Evolutionary conservation across 2,797 vertebrate species (phyloP).

Genomic region (Brachyrhaphis roseni): DNA sequence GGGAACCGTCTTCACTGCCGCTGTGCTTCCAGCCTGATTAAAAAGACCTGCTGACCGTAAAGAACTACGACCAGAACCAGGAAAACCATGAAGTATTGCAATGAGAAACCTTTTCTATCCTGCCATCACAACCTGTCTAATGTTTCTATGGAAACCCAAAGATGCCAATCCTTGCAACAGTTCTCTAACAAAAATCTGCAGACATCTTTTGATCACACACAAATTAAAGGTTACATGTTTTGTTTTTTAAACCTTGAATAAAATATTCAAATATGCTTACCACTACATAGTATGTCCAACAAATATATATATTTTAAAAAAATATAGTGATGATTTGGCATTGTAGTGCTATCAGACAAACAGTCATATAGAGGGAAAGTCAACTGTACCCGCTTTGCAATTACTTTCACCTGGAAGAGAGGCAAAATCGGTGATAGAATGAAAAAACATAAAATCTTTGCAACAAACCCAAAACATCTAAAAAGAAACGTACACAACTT

Average conservation of each 20-base stretch:
- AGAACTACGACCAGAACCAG: too few species aligned
- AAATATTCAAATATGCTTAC: background rate
- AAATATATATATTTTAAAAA: too few species aligned
- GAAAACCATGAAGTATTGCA: too few species aligned
- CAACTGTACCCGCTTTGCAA: constrained; percentile 51
- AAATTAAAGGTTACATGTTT: background rate
- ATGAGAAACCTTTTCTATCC: too few species aligned
- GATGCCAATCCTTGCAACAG: background rate
- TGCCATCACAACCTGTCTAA: background rate
- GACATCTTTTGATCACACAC: background rate
- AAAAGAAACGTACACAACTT: constrained; percentile 15
- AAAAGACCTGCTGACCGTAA: too few species aligned
- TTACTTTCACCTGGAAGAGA: constrained; percentile 51
- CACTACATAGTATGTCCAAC: constrained; percentile 32
- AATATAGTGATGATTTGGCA: constrained; percentile 17
- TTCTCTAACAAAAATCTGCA: background rate
- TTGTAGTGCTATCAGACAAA: constrained; percentile 43
- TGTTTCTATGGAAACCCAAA: background rate
- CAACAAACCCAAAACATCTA: background rate
- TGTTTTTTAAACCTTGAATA: background rate
- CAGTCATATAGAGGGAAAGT: constrained; percentile 57
- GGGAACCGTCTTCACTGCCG: too few species aligned
- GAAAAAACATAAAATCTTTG: constrained; percentile 3
- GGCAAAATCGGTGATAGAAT: constrained; percentile 21
- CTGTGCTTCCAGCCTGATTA: too few species aligned